Conservation (phyloP, 2,113 vertebrate species). For the Oreochromis tanganicae region DNA sequence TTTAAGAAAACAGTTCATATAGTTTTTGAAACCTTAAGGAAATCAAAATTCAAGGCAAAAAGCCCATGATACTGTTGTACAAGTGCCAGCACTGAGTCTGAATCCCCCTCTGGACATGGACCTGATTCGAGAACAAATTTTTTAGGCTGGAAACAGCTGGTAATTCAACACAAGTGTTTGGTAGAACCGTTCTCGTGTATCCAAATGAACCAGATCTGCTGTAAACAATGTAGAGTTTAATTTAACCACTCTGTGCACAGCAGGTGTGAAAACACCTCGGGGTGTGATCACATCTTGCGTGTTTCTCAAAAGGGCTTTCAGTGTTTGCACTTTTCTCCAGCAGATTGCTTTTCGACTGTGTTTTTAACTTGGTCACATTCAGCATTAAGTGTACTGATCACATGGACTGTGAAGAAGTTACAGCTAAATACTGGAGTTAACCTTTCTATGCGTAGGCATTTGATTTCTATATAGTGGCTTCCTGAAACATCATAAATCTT, state of each 20-base stretch:
- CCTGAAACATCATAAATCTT: accelerated
- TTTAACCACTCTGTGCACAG: not conserved
- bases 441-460: not conserved
- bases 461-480: not conserved
- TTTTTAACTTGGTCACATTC: not conserved
- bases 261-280: not conserved
- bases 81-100: not conserved
- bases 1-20: not conserved
- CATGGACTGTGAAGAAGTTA: not conserved
- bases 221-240: not conserved
- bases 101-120: not conserved
- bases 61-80: not conserved
- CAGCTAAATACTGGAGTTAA: not conserved
- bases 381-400: not conserved
- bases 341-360: not conserved
- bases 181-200: not conserved
- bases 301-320: not conserved
- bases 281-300: not conserved
- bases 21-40: not conserved
- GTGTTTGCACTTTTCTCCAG: not conserved
- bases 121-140: not conserved
- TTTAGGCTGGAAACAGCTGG: not conserved
- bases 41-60: not conserved
- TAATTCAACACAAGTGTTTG: not conserved
- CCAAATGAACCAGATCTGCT: not conserved